These are phyloP conservation scores for Netelia inedita DNA, from an alignment of 2,888 invertebrate genomes.

Conservation along the genomic window DNA sequence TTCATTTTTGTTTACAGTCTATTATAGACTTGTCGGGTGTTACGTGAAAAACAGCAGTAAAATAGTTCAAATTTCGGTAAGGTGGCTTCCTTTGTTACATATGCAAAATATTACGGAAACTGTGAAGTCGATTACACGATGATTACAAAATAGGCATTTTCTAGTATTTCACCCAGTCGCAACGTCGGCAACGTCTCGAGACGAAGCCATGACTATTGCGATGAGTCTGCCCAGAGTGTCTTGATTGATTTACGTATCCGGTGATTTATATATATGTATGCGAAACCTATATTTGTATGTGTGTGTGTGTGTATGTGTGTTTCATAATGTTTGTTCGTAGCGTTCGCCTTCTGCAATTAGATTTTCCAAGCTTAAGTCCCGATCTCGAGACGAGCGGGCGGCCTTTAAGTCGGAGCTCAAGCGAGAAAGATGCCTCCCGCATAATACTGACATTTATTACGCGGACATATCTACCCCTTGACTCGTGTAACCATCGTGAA, in stretches of 20 bases:
- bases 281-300: too few species aligned
- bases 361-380: conserved; percentile 63
- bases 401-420: conserved; percentile 65
- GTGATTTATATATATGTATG: conserved; percentile 13
- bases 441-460: conserved; percentile 85
- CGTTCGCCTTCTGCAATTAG: conserved; percentile 60
- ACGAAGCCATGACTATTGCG: conserved; percentile 39
- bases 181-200: conserved; percentile 29
- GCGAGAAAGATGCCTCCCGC: conserved; percentile 78
- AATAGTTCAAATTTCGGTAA: neutral
- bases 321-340: conserved; percentile 37
- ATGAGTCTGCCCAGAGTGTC: conserved; percentile 48
- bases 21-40: neutral
- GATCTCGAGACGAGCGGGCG: conserved; percentile 37
- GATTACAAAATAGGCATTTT: conserved; percentile 31
- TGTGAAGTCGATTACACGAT: conserved; percentile 20
- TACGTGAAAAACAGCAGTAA: neutral
- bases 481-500: conserved; percentile 79
- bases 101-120: neutral
- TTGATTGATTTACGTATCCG: conserved; percentile 67
- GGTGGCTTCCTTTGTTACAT: neutral
- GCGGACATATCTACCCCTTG: conserved; percentile 84
- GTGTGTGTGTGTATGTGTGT: neutral
- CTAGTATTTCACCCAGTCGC: conserved; percentile 34
- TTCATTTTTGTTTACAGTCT: too few species aligned